These are phyloP conservation scores for Champsocephalus esox DNA, from an alignment of 2,797 vertebrate species.

Conservation along the genomic window DNA sequence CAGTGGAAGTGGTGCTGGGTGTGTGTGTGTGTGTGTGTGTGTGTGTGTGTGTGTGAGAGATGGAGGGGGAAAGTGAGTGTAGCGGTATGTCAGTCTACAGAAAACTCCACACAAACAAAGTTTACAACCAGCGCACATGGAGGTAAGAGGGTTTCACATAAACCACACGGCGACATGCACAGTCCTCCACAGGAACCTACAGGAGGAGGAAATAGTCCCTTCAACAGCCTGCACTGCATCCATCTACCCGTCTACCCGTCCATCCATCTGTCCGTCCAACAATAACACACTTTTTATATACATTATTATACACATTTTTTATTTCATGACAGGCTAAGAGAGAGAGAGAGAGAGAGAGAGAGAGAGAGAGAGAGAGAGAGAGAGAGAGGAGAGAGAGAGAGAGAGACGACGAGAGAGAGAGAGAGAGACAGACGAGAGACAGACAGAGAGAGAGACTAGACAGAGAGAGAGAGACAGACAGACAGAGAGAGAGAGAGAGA, in stretches of 20 bases:
- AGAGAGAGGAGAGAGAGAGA: background rate
- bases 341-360: background rate
- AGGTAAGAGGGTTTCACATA: slow-evolving; percentile 27
- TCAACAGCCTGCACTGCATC: slow-evolving; percentile 45
- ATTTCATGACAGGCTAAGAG: slow-evolving; percentile 44
- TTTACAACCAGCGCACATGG: slow-evolving; percentile 55
- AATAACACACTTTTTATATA: slow-evolving; percentile 50
- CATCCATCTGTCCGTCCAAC: slow-evolving; percentile 35
- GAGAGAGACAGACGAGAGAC: too few species aligned
- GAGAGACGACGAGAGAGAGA: too few species aligned
- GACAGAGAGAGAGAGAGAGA: background rate
- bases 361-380: too few species aligned
- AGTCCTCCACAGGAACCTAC: too few species aligned
- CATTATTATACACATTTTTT: slow-evolving; percentile 55
- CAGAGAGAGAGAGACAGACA: too few species aligned
- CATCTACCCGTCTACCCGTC: slow-evolving; percentile 33
- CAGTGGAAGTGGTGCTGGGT: too few species aligned
- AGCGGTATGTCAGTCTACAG: slow-evolving; percentile 21
- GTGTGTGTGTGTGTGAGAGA: background rate
- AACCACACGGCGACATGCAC: too few species aligned
- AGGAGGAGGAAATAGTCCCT: slow-evolving; percentile 55
- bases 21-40: background rate
- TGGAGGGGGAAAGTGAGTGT: slow-evolving; percentile 9
- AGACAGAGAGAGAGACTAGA: too few species aligned
- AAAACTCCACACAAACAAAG: slow-evolving; percentile 37